phyloP scores from a whole-genome alignment of 2,113 vertebrate genomes.

The Perca fluviatilis region DNA sequence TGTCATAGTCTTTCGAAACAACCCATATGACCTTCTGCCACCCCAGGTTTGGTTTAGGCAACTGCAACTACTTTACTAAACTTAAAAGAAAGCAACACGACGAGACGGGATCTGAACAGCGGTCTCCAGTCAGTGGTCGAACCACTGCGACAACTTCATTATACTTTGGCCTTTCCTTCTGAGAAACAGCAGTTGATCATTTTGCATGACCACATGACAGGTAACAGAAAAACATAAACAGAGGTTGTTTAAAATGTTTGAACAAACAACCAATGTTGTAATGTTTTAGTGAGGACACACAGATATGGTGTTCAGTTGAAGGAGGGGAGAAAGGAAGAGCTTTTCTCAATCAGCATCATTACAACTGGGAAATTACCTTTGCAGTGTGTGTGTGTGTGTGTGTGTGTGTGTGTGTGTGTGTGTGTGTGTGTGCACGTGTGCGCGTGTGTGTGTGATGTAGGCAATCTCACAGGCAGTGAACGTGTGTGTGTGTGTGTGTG shows the following conservation, averaged over 20 bases:
- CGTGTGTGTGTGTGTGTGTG: neutral
- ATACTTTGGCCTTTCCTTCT: neutral
- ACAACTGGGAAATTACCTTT: conserved; percentile 14
- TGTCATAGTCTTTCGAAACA: neutral
- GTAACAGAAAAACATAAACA: neutral
- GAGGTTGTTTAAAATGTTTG: neutral
- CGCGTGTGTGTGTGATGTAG: conserved; percentile 8
- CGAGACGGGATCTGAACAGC: neutral
- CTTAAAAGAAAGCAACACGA: neutral
- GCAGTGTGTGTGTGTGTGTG: conserved; percentile 11
- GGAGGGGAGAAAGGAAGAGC: neutral
- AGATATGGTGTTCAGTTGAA: neutral
- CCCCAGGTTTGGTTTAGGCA: neutral
- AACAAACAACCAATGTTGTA: neutral
- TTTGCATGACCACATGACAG: neutral
- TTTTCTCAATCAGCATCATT: conserved; percentile 41
- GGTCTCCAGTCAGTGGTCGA: neutral
- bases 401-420: neutral
- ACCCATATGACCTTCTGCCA: neutral
- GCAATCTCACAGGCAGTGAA: too few species aligned
- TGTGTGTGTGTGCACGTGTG: conserved; percentile 7
- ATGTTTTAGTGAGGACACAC: neutral
- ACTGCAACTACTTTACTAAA: neutral
- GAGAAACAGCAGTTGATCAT: neutral
- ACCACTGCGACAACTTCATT: neutral